Evolutionary conservation across 1,140 invertebrate genomes (phyloP).

Genomic region (Brachionus angularis): DNA sequence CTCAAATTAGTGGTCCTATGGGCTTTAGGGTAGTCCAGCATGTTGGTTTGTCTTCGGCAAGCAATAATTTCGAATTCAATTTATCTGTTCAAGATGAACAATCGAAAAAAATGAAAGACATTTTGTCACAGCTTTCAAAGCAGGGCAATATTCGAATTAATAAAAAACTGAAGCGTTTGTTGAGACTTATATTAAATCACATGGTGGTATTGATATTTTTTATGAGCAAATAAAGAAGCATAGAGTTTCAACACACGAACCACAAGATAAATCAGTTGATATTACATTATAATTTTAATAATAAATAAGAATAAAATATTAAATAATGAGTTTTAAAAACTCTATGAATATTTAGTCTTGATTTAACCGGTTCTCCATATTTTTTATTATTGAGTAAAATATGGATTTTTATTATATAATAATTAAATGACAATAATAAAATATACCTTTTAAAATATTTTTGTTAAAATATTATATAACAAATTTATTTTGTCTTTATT

Average conservation of each 20-base stretch:
- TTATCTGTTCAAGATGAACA: constrained; percentile 6
- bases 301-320: no score
- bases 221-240: constrained; percentile 24
- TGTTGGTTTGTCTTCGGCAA: constrained; percentile 9
- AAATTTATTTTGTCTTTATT: no score
- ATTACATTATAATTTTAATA: no score
- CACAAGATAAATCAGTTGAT: no score
- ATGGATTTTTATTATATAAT: no score
- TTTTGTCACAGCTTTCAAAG: neutral
- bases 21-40: constrained; percentile 20
- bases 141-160: constrained; percentile 24
- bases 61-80: constrained; percentile 37
- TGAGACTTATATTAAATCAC: constrained; percentile 23
- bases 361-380: no score
- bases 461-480: no score
- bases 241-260: neutral
- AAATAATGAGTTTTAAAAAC: no score
- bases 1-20: constrained; percentile 38
- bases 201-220: constrained; percentile 23
- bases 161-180: constrained; percentile 27
- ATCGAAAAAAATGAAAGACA: constrained; percentile 23
- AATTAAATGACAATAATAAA: no score
- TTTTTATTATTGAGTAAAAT: no score
- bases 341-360: no score
- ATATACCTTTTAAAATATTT: no score